phyloP scores from a whole-genome alignment of 2,797 vertebrate genomes.

The Anniella stebbinsi region DNA sequence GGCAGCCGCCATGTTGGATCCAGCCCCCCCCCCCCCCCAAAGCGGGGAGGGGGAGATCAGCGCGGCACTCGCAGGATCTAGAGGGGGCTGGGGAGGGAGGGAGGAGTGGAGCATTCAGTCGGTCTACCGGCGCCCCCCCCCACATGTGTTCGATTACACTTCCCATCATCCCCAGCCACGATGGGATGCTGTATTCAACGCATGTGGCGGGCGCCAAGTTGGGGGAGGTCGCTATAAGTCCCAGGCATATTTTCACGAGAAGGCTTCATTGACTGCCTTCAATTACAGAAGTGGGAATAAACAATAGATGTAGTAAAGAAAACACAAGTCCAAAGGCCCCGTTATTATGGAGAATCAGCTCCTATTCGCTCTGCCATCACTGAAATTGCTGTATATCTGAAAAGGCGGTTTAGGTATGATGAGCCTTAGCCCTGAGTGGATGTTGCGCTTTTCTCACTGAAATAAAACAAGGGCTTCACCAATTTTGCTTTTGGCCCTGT shows the following conservation, averaged over 20 bases:
- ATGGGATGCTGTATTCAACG: not conserved
- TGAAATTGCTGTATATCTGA: not conserved
- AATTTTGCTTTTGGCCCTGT: too few relatives aligned
- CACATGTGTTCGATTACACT: not conserved
- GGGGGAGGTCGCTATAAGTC: too few relatives aligned
- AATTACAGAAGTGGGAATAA: too few relatives aligned
- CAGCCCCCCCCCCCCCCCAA: too few relatives aligned
- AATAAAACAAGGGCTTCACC: too few relatives aligned
- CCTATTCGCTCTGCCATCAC: not conserved
- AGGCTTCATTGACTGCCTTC: not conserved
- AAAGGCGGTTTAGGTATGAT: not conserved
- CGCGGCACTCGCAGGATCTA: too few relatives aligned
- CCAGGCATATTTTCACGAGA: not conserved
- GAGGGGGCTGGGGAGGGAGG: too few relatives aligned
- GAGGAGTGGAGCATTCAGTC: too few relatives aligned
- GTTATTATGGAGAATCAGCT: not conserved
- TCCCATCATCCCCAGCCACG: not conserved
- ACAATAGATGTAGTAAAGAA: not conserved
- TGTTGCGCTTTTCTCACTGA: not conserved
- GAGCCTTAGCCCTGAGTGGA: not conserved
- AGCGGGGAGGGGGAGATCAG: not conserved
- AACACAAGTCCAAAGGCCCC: too few relatives aligned
- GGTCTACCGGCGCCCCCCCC: too few relatives aligned
- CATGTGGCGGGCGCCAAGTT: too few relatives aligned
- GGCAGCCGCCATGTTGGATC: not conserved